Percentiles rank a stretch among this genome's conserved stretches.
These are phyloP conservation scores for Drosophila ezoana DNA, from an alignment of 2,888 invertebrate genomes.

Conservation along the genomic window DNA sequence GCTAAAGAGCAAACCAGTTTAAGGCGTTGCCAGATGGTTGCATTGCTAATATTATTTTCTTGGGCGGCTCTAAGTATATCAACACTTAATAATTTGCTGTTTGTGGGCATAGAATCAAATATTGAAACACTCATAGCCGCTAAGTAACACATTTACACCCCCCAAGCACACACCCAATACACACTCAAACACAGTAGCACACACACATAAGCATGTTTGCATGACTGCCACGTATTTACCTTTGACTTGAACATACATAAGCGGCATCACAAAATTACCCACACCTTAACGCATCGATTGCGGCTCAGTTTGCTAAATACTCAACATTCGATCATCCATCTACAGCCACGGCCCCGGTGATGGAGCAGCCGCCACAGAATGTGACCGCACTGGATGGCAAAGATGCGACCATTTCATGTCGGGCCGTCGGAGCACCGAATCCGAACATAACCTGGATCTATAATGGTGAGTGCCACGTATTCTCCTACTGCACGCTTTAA, in stretches of 20 bases:
- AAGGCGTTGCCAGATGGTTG: conserved; percentile 15
- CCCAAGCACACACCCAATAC: background rate
- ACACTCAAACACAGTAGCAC: background rate
- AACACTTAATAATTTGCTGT: conserved; percentile 3
- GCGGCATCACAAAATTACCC: conserved; percentile 26
- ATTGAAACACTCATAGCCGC: conserved; percentile 11
- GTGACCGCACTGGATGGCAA: conserved; percentile 96
- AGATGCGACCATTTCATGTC: conserved; percentile 94
- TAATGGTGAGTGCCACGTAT: conserved; percentile 89
- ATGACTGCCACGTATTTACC: conserved; percentile 18
- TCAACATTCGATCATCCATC: conserved; percentile 17
- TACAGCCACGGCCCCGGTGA: conserved; percentile 93
- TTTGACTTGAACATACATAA: conserved; percentile 15
- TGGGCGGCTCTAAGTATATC: conserved; percentile 6
- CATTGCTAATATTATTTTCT: conserved; percentile 8
- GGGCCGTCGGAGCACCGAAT: conserved; percentile 95
- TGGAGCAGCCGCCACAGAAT: conserved; percentile 94
- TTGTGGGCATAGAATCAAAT: conserved; percentile 22
- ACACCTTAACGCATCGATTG: conserved; percentile 10
- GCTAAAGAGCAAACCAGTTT: conserved; percentile 6
- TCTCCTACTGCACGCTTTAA: background rate
- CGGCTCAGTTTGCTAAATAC: conserved; percentile 10
- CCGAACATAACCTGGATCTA: conserved; percentile 97
- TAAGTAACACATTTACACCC: background rate
- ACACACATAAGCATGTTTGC: conserved; percentile 6